Base-by-base conservation (phyloP, 2,113 vertebrate species). In the Leiothrix lutea region DNA sequence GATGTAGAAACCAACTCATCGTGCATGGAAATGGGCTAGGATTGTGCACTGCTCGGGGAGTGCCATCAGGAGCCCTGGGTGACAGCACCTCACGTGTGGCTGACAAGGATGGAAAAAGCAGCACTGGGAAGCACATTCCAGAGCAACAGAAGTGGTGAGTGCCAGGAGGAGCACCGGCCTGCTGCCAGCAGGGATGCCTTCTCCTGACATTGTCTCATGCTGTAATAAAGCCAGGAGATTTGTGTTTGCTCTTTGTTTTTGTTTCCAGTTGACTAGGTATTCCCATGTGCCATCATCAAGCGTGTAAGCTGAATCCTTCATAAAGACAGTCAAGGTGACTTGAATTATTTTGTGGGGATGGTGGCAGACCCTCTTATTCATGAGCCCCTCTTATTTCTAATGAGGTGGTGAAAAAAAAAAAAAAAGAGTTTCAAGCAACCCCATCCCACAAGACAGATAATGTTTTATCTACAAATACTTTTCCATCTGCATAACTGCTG, bases 121-220 rank as follows among this genome's bases (percentile, higher is more conserved):
- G 35, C 1, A 1, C 31, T 31, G 60, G 66, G 23, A 48, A 48
- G 54, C 5, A 0, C 2, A 1, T 22, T 4, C 31, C 38, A 0
- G 0, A 36, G 33, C 17, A 62, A 8, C 26, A 40, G 23, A 71
- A 16, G 25, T 26, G 26, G 15, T 38, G 42, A 70, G 33, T 35
- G 20, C 28, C 2, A 2, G 33, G 2, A 67, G 26, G 24, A 88
- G 36, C 26, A 66, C 9, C 0, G 0, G 15, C 8, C 23, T 1
- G 0, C 14, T 2, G 1, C 42, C 17, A 17, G 8, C 0, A 0
- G 50, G 12, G 50, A 6, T 78, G 44, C 26, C 18, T 14, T 71
- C 50, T 60, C 66, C 74, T 67, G 57, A 60, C 5, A 5, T 22
- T 4, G 3, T 12, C 42, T 61, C 7, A 17, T 24, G 18, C 0